Percentiles rank a stretch among this genome's conserved stretches.
Conservation (phyloP, 2,797 vertebrate species). For the Chlorospingus semifuscus region DNA sequence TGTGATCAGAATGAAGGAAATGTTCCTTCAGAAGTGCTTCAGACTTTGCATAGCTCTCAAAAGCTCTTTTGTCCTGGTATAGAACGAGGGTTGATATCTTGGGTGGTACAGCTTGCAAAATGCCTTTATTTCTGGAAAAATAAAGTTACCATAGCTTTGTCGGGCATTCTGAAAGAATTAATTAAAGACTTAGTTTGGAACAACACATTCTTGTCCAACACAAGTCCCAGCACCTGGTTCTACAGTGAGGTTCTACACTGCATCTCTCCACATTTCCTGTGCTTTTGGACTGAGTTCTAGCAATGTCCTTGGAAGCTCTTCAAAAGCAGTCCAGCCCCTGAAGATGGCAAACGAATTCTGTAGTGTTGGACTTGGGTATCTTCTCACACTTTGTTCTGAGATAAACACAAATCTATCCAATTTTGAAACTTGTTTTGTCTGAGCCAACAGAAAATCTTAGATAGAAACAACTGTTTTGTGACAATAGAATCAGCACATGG, state of each 20-base stretch:
- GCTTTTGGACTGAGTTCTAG: not conserved
- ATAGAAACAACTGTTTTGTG: not conserved
- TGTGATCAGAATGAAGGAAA: not conserved
- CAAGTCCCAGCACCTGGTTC: not conserved
- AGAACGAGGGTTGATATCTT: not conserved
- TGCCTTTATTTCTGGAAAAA: not conserved
- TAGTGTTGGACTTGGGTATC: not conserved
- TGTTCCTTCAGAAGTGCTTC: not conserved
- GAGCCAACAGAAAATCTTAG: not conserved
- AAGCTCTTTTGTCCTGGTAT: not conserved
- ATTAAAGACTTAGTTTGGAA: not conserved
- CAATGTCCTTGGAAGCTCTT: not conserved
- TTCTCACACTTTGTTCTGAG: not conserved
- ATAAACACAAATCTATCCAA: accelerated
- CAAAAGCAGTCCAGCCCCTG: not conserved
- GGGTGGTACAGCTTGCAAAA: not conserved
- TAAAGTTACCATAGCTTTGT: not conserved
- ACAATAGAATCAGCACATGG: not conserved
- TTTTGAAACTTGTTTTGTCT: not conserved
- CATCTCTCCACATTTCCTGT: accelerated
- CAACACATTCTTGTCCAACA: not conserved
- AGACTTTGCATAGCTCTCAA: not conserved
- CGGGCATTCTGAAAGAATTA: not conserved
- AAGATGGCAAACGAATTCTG: not conserved
- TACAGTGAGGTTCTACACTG: not conserved